Conservation (phyloP, 2,113 vertebrate species). For the Suncus etruscus region DNA sequence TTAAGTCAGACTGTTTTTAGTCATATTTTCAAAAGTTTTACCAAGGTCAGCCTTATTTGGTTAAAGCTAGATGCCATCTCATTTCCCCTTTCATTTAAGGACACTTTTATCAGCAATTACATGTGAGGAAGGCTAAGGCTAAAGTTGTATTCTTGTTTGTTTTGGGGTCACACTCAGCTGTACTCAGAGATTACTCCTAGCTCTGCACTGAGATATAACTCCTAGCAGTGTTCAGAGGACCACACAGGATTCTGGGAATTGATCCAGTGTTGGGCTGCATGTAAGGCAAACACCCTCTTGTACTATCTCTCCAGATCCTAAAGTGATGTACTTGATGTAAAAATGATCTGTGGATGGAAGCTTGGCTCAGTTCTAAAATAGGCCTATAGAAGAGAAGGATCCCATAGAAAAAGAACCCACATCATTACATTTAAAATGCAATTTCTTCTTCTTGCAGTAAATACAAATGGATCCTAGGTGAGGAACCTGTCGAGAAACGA, state of each 20-base stretch:
- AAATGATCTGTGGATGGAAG: constrained; percentile 32
- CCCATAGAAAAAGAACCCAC: constrained; percentile 38
- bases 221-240: too few species aligned
- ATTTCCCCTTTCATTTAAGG: constrained; percentile 15
- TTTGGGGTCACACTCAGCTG: not conserved
- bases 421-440: constrained; percentile 14
- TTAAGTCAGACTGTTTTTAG: constrained; percentile 40
- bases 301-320: not conserved
- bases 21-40: constrained; percentile 58
- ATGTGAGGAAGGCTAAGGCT: constrained; percentile 7
- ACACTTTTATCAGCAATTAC: not conserved
- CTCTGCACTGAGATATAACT: too few species aligned
- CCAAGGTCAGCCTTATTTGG: constrained; percentile 42
- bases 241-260: too few species aligned
- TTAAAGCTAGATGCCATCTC: not conserved
- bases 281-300: too few species aligned
- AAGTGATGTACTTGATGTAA: not conserved
- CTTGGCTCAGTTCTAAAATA: not conserved
- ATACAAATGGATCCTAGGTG: constrained; percentile 67
- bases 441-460: constrained; percentile 71
- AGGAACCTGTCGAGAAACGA: constrained; percentile 78
- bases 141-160: not conserved
- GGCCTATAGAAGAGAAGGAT: not conserved
- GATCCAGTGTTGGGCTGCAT: too few species aligned
- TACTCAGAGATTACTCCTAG: too few species aligned